Evolutionary conservation across 2,888 invertebrate species (phyloP), one percentile per base, ranked within the genome.

Genomic region (Clanis bilineata): DNA sequence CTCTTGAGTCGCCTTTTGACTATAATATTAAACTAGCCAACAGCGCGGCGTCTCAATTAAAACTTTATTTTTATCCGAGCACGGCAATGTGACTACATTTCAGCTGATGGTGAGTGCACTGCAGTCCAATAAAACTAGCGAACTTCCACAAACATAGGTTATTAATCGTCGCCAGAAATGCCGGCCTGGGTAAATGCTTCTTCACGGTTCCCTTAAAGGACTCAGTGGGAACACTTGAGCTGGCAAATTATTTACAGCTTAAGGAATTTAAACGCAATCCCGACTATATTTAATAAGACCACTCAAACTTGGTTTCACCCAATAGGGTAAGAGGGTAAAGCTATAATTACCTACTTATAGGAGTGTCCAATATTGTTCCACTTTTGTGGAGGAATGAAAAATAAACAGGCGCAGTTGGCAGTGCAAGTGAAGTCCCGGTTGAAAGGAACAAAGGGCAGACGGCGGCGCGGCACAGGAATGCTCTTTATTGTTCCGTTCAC

Each of bases 401-500:
- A 62, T 69, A 65, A 66, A 66, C 57, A 72, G 64, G 65, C 72
- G 43, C 58, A 58, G 56, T 36, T 28, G 62, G 64, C 51, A 68
- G 69, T 77, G 79, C 77, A 79, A 74, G 75, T 78, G 77, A 79
- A 77, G 71, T 72, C 70, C 39, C 56, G 44, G 45, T 54, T 71
- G 69, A 72, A 75, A 74, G 65, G 73, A 76, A 80, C 79, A 80
- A 80, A 77, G 69, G 69, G 64, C 63, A 68, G 64, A 65, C 63
- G 66, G 66, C 71, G 41, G 43, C 43, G 66, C 71, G 41, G 43
- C 43, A 23, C 22, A 56, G 55, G 66, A 66, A 64, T 75, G 73
- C 66, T 74, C 69, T 80, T 77, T 77, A 76, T 79, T 80, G 75
- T 80, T 72, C 67, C 56, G 56, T 62, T 63, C 67, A 74, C 75